A percentile compares a stretch with the other conserved stretches of the same genome.
phyloP scores from a whole-genome alignment of 2,797 vertebrate species.

The Xyrichtys novacula region DNA sequence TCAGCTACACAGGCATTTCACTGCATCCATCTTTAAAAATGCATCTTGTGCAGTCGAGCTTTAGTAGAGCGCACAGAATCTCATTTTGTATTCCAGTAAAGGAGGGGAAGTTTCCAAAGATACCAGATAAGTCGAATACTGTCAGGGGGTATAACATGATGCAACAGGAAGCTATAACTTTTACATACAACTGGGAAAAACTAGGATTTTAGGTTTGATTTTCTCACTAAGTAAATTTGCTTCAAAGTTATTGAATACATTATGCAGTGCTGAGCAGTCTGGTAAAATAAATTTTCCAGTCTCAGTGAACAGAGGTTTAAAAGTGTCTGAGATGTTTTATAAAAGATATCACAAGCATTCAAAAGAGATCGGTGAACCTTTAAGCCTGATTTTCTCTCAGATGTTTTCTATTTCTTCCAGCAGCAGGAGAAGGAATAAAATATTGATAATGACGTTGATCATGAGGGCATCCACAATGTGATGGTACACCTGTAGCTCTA shows the following conservation, averaged over 20 bases:
- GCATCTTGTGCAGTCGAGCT: conserved; percentile 6
- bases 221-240: conserved; percentile 8
- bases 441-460: neutral
- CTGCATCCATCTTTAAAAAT: conserved; percentile 21
- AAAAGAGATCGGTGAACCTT: neutral
- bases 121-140: conserved; percentile 39
- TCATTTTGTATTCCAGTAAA: conserved; percentile 43
- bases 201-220: neutral
- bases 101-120: conserved; percentile 41
- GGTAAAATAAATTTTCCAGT: neutral
- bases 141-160: conserved; percentile 38
- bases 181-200: conserved; percentile 9
- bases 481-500: neutral
- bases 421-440: neutral
- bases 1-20: conserved; percentile 11
- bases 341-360: neutral
- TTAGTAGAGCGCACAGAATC: conserved; percentile 22
- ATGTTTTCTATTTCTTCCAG: neutral
- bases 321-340: neutral
- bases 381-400: neutral
- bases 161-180: conserved; percentile 44
- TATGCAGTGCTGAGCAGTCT: neutral
- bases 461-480: neutral
- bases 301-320: neutral
- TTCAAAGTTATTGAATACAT: neutral